Base-by-base conservation (phyloP, 2,113 vertebrate genomes). In the Caranx melampygus region DNA sequence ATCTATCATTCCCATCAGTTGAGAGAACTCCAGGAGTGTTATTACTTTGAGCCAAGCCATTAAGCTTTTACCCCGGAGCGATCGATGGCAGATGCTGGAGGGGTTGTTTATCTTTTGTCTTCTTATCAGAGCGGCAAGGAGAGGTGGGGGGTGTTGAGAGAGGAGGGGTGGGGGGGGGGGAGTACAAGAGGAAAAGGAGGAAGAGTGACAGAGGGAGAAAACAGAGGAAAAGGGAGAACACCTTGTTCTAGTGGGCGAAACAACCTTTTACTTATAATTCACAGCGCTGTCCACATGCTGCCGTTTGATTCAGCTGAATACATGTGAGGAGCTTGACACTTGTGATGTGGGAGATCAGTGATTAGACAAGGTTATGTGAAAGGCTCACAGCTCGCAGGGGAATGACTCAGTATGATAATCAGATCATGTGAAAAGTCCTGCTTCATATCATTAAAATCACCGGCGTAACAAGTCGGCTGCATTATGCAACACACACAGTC, bases 91-190 rank as follows among this genome's bases (percentile, higher is more conserved):
- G 87, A 92, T 87, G 75, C 87, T 88, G 71, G 76, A 86, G 86
- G 87, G 88, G 86, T 87, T 88, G 89, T 92, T 94, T 91, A 84
- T 91, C 93, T 92, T 88, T 91, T 92, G 87, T 92, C 86, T 90
- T 91, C 90, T 94, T 93, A 93, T 94, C 89, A 88, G 83, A 84
- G 84, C 63, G 60, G 78, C 55, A 79, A 82, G 72, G 70, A 57
- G 76, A 79, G 78, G 80, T 35, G 63, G 84, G 72, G 65, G 44
- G 67, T 34, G 51, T 44, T 6, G 65, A 26, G 79, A 42, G 70
- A 16, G 60, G 37, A n/a, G 79, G 40, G 67, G 14, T 57, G 34
- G 34, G 31, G 42, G 49, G 59, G 75, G 72, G 45, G 60, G 55
- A 21, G 47, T 81, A 60, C 47, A 54, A 20, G 65, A 62, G 70